Evolutionary conservation across 2,888 invertebrate species (phyloP), one percentile per base, ranked within the genome.

Genomic region (Steromphala cineraria): DNA sequence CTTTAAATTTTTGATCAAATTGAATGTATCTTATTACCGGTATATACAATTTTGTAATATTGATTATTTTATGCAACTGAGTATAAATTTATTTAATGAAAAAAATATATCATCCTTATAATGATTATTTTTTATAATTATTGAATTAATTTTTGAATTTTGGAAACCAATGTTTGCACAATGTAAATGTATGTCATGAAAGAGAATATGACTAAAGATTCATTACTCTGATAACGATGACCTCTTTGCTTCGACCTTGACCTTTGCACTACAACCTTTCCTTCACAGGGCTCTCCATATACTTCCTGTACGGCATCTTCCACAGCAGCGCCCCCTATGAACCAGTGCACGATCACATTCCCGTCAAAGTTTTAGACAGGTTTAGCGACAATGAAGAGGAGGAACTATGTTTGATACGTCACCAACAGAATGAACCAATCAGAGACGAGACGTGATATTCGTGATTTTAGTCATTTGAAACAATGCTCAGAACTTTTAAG

Each of bases 251-350:
- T 15, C 24, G 31, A 24, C 76, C 76, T 75, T 56, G 52, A 46
- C 36, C 21, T 62, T 4, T 46, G 46, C 46, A 46, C 46, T 46
- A 10, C 46, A 46, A 46, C 46, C 74, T 28, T 74, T 77, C 71
- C 40, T 24, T 77, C 71, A 53, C 81, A 91, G 91, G 92, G 24
- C 89, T 92, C 55, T 19, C 85, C 17, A 88, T 92, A 36, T 92
- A 92, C 83, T 91, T 92, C 85, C 83, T 86, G 17, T 92, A 92
- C 84, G 92, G 92, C 52, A 83, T 92, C 74, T 84, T 87, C 85
- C 83, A 90, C 82, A 92, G 92, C 83, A 77, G 85, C 19, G 24
- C 24, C 24, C 24, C 19, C 52, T 19, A 24, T 13, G 24, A 75
- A n/a, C 24, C 46, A 17, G 52, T 52, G 24, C 24, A 53, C 53